A percentile compares a stretch with the other conserved stretches of the same genome.
Conservation (phyloP, 2,888 invertebrate species). For the Drosophila rubida region DNA sequence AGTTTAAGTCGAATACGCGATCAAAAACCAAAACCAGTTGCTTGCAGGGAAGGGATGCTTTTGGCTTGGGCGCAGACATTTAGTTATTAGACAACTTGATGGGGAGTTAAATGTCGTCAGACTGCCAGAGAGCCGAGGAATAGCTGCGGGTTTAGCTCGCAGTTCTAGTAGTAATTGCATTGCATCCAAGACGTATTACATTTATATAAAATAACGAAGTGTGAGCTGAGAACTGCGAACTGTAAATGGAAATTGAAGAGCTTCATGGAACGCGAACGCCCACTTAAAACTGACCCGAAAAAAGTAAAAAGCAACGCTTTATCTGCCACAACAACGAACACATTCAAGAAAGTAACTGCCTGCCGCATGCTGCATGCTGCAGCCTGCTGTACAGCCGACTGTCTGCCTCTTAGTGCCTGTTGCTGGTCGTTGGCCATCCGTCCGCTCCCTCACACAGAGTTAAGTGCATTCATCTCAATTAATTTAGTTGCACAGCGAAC, state of each 20-base stretch:
- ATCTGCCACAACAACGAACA: constrained; percentile 66
- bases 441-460: constrained; percentile 58
- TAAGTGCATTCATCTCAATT: constrained; percentile 81
- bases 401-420: constrained; percentile 5
- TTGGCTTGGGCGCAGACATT: background rate
- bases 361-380: constrained; percentile 15
- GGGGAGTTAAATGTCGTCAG: constrained; percentile 25
- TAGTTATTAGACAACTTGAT: constrained; percentile 27
- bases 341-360: constrained; percentile 49
- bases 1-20: background rate
- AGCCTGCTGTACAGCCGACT: background rate
- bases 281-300: constrained; percentile 68
- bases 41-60: background rate
- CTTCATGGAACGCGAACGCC: constrained; percentile 71
- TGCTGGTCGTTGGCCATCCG: constrained; percentile 42
- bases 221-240: constrained; percentile 53
- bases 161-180: constrained; percentile 38
- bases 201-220: constrained; percentile 55
- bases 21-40: background rate
- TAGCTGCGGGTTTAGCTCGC: background rate
- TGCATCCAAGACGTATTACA: constrained; percentile 32
- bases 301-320: constrained; percentile 37
- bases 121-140: constrained; percentile 1
- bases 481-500: constrained; percentile 68
- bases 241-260: constrained; percentile 71